Conservation (phyloP, 2,797 vertebrate genomes). For the Pantherophis alleghaniensis region DNA sequence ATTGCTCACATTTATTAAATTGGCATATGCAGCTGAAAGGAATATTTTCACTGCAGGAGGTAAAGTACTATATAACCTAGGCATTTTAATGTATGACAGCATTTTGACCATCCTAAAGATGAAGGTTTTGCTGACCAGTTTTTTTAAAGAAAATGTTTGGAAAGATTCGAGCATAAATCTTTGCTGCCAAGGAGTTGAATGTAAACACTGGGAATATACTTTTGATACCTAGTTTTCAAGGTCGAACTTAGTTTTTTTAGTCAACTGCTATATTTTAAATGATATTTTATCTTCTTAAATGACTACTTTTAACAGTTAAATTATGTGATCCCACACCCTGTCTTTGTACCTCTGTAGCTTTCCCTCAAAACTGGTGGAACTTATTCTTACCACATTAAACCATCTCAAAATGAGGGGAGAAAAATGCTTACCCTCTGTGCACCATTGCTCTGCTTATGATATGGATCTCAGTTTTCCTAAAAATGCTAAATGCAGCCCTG, state of each 20-base stretch:
- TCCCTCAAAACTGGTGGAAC: background rate
- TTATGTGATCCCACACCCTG: background rate
- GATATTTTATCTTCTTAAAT: background rate
- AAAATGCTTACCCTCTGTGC: background rate
- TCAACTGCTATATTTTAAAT: background rate
- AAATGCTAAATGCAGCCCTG: background rate
- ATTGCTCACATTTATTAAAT: conserved; percentile 23
- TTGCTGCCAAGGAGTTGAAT: background rate
- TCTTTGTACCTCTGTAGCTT: background rate
- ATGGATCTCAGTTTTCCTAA: background rate
- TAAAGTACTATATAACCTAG: conserved; percentile 9
- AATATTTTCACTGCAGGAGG: conserved; percentile 15
- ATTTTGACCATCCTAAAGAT: conserved; percentile 6
- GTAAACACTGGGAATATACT: background rate
- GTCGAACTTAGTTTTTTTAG: background rate
- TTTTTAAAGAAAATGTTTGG: background rate
- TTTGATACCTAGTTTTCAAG: background rate
- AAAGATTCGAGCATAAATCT: background rate
- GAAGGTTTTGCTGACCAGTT: conserved; percentile 17
- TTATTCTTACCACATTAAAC: background rate
- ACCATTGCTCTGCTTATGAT: background rate
- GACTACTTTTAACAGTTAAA: background rate
- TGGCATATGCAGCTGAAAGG: background rate
- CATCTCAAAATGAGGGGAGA: background rate
- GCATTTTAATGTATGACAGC: background rate